phyloP scores from a whole-genome alignment of 2,113 vertebrate genomes.

The Okapia johnstoni region DNA sequence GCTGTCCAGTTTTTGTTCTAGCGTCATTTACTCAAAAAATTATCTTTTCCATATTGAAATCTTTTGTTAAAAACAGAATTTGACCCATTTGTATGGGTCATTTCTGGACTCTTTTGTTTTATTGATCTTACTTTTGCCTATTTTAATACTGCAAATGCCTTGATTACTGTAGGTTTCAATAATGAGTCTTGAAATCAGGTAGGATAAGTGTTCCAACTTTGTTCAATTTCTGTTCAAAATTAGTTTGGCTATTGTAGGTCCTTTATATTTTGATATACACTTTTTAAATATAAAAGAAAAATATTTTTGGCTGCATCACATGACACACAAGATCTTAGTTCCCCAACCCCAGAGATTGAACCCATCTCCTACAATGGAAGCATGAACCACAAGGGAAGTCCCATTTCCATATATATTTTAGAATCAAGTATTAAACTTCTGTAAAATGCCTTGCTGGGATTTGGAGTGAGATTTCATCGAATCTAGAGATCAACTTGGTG shows the following conservation, averaged over 20 bases:
- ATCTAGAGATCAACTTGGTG: neutral
- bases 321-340: neutral
- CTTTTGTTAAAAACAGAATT: neutral
- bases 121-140: neutral
- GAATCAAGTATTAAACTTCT: neutral
- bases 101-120: neutral
- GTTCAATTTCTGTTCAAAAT: neutral
- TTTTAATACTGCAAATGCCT: neutral
- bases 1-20: neutral
- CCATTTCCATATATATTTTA: neutral
- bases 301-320: neutral
- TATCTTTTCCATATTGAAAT: neutral
- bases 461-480: neutral
- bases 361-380: neutral
- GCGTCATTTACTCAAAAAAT: neutral
- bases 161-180: neutral
- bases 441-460: neutral
- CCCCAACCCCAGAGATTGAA: neutral
- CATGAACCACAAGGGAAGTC: neutral
- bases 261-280: neutral
- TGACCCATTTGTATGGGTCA: neutral
- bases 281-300: neutral
- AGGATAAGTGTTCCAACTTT: neutral
- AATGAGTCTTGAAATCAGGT: neutral
- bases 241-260: neutral